A percentile compares a stretch with the other conserved stretches of the same genome.
These are phyloP conservation scores for Chaetoderma sp. DNA, from an alignment of 2,888 invertebrate species.

Conservation along the genomic window DNA sequence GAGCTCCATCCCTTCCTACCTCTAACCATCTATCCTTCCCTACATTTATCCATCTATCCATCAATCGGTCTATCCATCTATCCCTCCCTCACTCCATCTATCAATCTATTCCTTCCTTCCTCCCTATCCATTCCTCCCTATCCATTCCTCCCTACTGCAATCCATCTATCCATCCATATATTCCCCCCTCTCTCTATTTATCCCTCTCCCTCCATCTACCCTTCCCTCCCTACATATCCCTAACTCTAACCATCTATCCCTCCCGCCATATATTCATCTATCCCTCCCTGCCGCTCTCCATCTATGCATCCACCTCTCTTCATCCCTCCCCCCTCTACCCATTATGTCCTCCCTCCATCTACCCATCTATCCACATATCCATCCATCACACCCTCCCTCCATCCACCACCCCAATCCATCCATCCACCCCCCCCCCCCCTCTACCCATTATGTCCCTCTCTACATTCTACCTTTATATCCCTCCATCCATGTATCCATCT, in stretches of 20 bases:
- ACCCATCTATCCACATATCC: neutral
- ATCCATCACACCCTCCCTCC: neutral
- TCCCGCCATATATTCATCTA: constrained; percentile 6
- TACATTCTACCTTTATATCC: neutral
- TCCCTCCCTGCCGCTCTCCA: neutral
- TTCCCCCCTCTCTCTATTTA: neutral
- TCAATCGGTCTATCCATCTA: too few species aligned
- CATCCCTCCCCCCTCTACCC: neutral
- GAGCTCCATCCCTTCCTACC: neutral
- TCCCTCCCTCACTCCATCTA: neutral
- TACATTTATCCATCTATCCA: too few species aligned
- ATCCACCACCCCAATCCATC: neutral
- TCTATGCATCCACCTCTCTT: neutral
- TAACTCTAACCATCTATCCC: neutral
- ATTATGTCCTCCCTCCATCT: neutral
- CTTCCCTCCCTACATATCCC: neutral
- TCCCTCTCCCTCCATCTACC: neutral
- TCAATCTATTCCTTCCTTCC: neutral
- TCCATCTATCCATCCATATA: neutral
- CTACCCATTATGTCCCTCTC: neutral
- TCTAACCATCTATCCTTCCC: neutral
- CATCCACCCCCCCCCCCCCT: neutral
- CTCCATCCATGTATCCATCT: too few species aligned
- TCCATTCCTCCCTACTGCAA: neutral
- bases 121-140: neutral